Base-by-base conservation (phyloP, 2,888 invertebrate species). In the Smittia aterrima region DNA sequence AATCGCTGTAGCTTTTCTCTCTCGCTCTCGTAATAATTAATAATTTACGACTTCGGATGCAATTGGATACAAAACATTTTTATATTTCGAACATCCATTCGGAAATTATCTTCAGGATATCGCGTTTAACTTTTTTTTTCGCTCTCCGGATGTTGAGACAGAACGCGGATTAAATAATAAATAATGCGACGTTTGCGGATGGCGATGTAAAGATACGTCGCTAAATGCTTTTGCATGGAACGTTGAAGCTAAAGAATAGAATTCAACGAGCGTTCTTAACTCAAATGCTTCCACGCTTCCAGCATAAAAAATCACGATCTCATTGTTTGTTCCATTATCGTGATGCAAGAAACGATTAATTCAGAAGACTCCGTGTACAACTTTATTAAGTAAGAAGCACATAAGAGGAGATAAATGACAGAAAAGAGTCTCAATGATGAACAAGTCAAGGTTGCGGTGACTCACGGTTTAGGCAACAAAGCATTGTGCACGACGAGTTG, bases 1-100 rank as follows among this genome's bases (percentile, higher is more conserved):
- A 58, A 58, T 58, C 58, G 58, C 18, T 58, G 58, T 20, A 58
- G 58, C 20, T 58, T 58, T 58, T 18, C 16, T 58, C n/a, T 58
- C 18, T 58, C 18, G n/a, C 18, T 58, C 16, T 47, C 20, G 58
- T 18, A 58, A 58, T 58, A 58, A 58, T 58, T 58, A 58, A 58
- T 58, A 58, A 58, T 58, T 58, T 58, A 58, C 18, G 58, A 58
- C 18, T 20, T 58, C 20, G 58, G 20, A 58, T 58, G 58, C 22
- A 20, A 18, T 20, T 58, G 58, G 20, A 18, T 58, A 20, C 22
- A 20, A 20, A 7, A 18, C 18, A 18, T 58, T 20, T 58, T 18
- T 18, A 9, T 58, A 20, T 58, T 58, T 18, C 18, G 58, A n/a
- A 20, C 20, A 9, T n/a, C 18, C 58, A 22, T 58, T 18, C 20